phyloP scores from a whole-genome alignment of 2,888 invertebrate genomes.

The Pegoplata infirma region DNA sequence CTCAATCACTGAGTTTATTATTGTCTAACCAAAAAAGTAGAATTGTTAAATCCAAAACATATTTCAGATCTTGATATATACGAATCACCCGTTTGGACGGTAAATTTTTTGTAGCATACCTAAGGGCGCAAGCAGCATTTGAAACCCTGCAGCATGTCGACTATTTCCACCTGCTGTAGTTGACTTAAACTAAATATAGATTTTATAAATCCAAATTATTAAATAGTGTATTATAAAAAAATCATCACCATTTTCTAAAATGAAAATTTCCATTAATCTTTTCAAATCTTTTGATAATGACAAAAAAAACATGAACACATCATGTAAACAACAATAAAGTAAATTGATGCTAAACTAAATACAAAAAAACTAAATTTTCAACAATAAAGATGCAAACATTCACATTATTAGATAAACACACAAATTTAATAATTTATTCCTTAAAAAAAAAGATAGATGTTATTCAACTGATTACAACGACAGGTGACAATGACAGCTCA shows the following conservation, averaged over 20 bases:
- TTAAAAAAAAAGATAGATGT: slow-evolving; percentile 49
- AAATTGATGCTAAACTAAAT: background rate
- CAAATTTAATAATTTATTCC: slow-evolving; percentile 25
- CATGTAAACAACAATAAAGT: background rate
- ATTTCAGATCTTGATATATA: too few relatives aligned
- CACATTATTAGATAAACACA: slow-evolving; percentile 32
- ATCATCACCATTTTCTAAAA: too few relatives aligned
- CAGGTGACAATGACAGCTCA: slow-evolving; percentile 76
- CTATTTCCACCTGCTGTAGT: too few relatives aligned
- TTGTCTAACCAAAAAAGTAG: too few relatives aligned
- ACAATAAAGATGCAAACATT: slow-evolving; percentile 4
- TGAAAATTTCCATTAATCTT: background rate
- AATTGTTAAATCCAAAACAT: too few relatives aligned
- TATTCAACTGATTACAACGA: slow-evolving; percentile 64
- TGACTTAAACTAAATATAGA: too few relatives aligned
- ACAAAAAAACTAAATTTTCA: slow-evolving; percentile 6
- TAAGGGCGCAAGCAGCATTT: too few relatives aligned
- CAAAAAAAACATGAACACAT: slow-evolving; percentile 42
- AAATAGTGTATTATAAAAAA: background rate
- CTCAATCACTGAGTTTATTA: too few relatives aligned
- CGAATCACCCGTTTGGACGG: too few relatives aligned
- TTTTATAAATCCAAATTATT: too few relatives aligned
- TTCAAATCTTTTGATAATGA: slow-evolving; percentile 25
- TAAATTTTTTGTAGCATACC: too few relatives aligned
- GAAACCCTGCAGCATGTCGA: too few relatives aligned